A percentile compares a stretch with the other conserved stretches of the same genome.
Evolutionary conservation across 2,888 invertebrate genomes (phyloP).

Genomic region (Acleris sparsana): DNA sequence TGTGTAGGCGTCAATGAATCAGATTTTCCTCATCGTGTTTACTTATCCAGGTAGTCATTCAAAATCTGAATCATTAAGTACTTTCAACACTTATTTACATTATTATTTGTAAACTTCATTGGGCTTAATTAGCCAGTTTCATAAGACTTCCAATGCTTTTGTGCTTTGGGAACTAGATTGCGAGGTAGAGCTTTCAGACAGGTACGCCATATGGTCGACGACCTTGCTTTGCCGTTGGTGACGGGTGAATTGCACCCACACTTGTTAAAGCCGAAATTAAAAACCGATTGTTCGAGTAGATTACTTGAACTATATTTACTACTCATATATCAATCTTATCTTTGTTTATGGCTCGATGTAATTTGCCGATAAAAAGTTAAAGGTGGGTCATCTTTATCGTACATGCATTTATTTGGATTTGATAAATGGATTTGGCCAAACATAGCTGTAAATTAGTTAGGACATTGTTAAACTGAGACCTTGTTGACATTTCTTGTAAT

Average conservation of each 20-base stretch:
- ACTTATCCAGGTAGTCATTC: background rate
- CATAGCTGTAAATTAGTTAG: too few relatives aligned
- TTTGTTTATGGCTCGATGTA: background rate
- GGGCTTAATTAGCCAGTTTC: conserved; percentile 14
- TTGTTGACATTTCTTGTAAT: too few relatives aligned
- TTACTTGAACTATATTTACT: background rate
- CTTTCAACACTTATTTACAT: background rate
- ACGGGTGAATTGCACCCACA: conserved; percentile 65
- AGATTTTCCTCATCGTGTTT: conserved; percentile 9
- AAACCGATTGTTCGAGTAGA: conserved; percentile 54
- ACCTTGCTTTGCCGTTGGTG: conserved; percentile 63
- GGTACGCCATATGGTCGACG: conserved; percentile 73
- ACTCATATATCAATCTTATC: background rate
- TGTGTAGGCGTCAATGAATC: conserved; percentile 21
- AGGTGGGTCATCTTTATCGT: background rate
- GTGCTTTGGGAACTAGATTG: conserved; percentile 23
- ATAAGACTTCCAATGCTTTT: conserved; percentile 9
- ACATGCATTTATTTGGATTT: background rate
- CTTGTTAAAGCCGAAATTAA: conserved; percentile 42
- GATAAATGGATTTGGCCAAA: too few relatives aligned
- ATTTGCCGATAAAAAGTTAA: background rate
- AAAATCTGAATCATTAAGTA: conserved; percentile 7
- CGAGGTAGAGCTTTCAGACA: conserved; percentile 34
- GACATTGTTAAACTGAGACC: too few relatives aligned
- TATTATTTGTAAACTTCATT: background rate